Evolutionary conservation across 2,113 vertebrate species (phyloP), one percentile per base, ranked within the genome.

Genomic region (Dendropsophus ebraccatus): DNA sequence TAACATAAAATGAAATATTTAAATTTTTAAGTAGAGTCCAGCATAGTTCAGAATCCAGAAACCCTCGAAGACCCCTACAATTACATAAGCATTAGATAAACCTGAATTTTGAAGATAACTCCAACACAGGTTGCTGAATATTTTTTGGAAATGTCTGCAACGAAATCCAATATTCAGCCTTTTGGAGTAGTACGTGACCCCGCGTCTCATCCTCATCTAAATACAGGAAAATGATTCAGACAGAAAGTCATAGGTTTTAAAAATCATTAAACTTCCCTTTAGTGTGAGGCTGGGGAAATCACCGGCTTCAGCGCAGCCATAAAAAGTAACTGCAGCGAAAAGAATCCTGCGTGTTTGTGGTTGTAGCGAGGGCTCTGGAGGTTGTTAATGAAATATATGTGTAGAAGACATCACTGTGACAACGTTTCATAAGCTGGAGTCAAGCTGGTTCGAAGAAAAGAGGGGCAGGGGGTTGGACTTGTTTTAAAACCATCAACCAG

Each of bases 381-480:
- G 65, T 69, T 69, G 65, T 6, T 69, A 69, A 35, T 19, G 16
- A 69, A 69, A 19, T 65, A 65, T 65, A 65, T 65, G 60, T 65
- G 12, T 19, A 35, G 19, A 1, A 35, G 14, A 69, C 28, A 35
- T 35, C n/a, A 21, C 7, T 10, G 30, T 35, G 65, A 30, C 25
- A 67, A 2, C 28, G 28, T 5, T 32, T 30, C 2, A 65, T 4
- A 35, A 17, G 16, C 30, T 35, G 65, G 1, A 6, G 9, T 5
- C 13, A 67, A 32, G 25, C 60, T 41, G 41, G 41, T 41, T 41
- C 8, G 41, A 41, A 41, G 41, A 8, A 41, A 41, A 8, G 41
- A 41, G 3, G 41, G 41, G 41, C 41, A 41, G 41, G n/a, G n/a
- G n/a, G n/a, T n/a, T n/a, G n/a, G n/a, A n/a, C 41, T 41, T 41